Base-by-base conservation (phyloP, 2,113 vertebrate species). In the Tautogolabrus adspersus region DNA sequence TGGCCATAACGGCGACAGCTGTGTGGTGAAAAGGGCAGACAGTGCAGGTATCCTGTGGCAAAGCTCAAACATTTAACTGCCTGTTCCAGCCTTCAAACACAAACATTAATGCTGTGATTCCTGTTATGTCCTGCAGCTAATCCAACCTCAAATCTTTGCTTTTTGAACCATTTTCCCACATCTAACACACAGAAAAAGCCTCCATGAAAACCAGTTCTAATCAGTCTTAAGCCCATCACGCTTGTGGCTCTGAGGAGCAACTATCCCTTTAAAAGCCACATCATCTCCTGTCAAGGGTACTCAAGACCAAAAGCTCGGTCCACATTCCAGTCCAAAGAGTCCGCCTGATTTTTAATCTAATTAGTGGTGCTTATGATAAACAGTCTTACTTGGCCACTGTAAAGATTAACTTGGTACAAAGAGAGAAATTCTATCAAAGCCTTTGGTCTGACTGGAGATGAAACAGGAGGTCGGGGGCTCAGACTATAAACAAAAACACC, bases 331-430 rank as follows among this genome's bases (percentile, higher is more conserved):
- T 52, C 61, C 46, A 51, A 58, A 83, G 65, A 62, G 55, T 66
- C 62, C 8, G 56, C 40, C 66, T 61, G 59, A 73, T 76, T 68
- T 70, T 56, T 81, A 49, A 85, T 87, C 78, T 79, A 80, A 82
- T 85, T 71, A 84, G 86, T 11, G 0, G 46, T 56, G 66, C 71
- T 67, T 68, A 71, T 85, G 60, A 82, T 83, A 77, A 80, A 86
- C 66, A 83, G 57, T 67, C 61, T 66, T 21, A 72, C 34, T 52
- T 21, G 47, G 75, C 55, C 69, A 69, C 77, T 75, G 66, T 72
- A 66, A 71, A 63, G 59, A 77, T 76, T 52, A 72, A 54, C 34
- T 21, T 12, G 46, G 68, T 73, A 60, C 64, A 69, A 84, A 64
- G 60, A 10, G 19, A 69, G 61, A 47, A 34, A 55, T 46, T 81